These are phyloP conservation scores for Drosophila niveifrons DNA, from an alignment of 2,888 invertebrate genomes.

Conservation along the genomic window DNA sequence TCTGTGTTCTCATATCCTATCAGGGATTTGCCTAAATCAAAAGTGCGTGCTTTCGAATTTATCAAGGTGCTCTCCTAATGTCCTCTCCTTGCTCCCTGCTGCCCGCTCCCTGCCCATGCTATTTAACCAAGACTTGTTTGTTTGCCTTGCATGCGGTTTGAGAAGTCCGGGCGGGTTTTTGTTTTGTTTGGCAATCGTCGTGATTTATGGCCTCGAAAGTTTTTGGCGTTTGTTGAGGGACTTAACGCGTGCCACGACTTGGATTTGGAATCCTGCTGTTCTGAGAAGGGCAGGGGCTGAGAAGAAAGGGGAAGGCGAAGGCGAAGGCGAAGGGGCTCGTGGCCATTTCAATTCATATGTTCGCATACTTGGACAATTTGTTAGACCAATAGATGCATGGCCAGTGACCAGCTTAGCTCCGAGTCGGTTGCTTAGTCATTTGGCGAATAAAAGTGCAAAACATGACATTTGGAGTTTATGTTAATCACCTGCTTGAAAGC, in stretches of 20 bases:
- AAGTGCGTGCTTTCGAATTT: slow-evolving; percentile 82
- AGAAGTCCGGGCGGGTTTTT: slow-evolving; percentile 41
- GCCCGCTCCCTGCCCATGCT: slow-evolving; percentile 1
- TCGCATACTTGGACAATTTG: slow-evolving; percentile 60
- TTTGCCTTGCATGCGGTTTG: slow-evolving; percentile 70
- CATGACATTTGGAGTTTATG: slow-evolving; percentile 83
- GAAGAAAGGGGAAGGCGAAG: not conserved
- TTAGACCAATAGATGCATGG: slow-evolving; percentile 51
- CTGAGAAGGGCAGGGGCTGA: not conserved
- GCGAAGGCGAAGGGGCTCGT: not conserved
- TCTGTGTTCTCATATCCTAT: slow-evolving; percentile 60
- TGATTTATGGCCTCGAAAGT: slow-evolving; percentile 84
- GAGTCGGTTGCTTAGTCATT: slow-evolving; percentile 19
- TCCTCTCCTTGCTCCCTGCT: slow-evolving; percentile 20
- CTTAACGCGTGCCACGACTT: slow-evolving; percentile 73
- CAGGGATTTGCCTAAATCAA: slow-evolving; percentile 77
- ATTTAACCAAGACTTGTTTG: slow-evolving; percentile 40
- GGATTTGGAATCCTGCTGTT: slow-evolving; percentile 57
- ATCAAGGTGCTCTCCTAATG: slow-evolving; percentile 72
- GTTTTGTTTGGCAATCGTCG: slow-evolving; percentile 78
- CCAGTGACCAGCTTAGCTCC: slow-evolving; percentile 45
- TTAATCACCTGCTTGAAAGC: slow-evolving; percentile 85
- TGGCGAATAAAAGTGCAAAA: slow-evolving; percentile 67
- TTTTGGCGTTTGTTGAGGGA: slow-evolving; percentile 68
- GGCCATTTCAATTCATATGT: slow-evolving; percentile 62